Evolutionary conservation across 2,113 vertebrate genomes (phyloP).

Genomic region (Eubucco bourcierii): DNA sequence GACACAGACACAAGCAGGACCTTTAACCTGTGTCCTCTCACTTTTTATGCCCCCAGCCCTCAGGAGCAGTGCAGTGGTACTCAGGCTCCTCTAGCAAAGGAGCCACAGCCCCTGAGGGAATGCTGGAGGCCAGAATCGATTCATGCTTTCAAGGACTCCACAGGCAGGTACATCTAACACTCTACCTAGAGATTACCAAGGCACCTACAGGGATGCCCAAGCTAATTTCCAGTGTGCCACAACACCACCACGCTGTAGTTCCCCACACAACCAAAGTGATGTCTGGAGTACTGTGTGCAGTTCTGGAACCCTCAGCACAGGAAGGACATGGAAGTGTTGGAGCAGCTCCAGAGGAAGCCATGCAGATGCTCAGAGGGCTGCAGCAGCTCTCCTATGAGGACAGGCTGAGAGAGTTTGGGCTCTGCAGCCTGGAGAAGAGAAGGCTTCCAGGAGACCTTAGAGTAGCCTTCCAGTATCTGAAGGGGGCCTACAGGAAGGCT

Average conservation of each 20-base stretch:
- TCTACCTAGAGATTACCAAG: constrained; percentile 29
- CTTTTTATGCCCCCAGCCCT: constrained; percentile 3
- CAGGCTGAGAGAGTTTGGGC: too few species aligned
- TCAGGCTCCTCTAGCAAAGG: constrained; percentile 18
- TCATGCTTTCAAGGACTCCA: constrained; percentile 58
- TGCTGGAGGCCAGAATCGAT: neutral
- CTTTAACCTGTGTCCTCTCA: neutral
- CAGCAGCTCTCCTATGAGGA: too few species aligned
- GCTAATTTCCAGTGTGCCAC: constrained; percentile 22
- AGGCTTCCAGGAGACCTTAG: too few species aligned
- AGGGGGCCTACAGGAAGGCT: too few species aligned
- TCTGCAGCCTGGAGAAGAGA: too few species aligned
- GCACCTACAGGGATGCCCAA: constrained; percentile 24
- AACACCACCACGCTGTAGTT: neutral
- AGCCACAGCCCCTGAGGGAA: constrained; percentile 13
- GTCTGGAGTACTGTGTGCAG: too few species aligned
- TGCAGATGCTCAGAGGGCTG: too few species aligned
- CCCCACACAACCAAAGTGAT: constrained; percentile 35
- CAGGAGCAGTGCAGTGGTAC: neutral
- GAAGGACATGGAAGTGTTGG: too few species aligned
- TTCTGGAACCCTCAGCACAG: too few species aligned
- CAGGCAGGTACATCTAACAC: constrained; percentile 31
- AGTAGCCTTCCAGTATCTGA: too few species aligned
- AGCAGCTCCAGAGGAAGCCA: too few species aligned
- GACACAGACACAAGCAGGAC: neutral